Evolutionary conservation across 2,113 vertebrate species (phyloP), one percentile per base, ranked within the genome.

Genomic region (Oxyura jamaicensis): DNA sequence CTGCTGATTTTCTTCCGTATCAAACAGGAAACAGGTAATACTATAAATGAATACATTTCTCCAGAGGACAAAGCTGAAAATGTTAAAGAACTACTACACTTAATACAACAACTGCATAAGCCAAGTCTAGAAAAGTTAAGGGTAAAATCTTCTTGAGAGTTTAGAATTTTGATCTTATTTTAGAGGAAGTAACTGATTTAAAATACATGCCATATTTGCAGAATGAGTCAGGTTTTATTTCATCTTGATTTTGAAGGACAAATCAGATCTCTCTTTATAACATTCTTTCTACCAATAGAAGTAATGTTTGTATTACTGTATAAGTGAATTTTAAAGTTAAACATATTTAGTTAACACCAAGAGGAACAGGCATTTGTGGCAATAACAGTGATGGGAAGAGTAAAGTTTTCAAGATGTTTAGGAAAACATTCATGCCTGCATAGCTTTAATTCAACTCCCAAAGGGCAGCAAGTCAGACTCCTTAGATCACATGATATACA

Each of bases 281-380:
- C n/a, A 42, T 52, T 77, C 9, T 76, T 7, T 73, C 23, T 50
- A 62, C 17, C 10, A 62, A 28, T 12, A 74, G n/a, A 93, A 72
- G 17, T 66, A 85, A 22, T 1, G 59, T 78, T 94, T 94, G 83
- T 20, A 48, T 86, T 89, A 69, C 10, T 53, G 6, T 42, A 73
- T 28, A 81, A 75, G 26, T 73, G 89, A 82, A 56, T 76, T 90
- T 88, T 79, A 71, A 93, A 92, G 19, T 65, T 28, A 90, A 95
- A 16, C 4, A 1, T 78, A 55, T 75, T 73, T 81, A 67, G 7
- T 21, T 46, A 93, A 28, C 33, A 63, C 19, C 81, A 89, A 71
- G 42, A 63, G 6, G 16, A 15, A 87, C 21, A 83, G 7, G 8
- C 9, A 48, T 87, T 78, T 92, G n/a, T 86, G 48, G 80, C 11